Percentiles rank a stretch among this genome's conserved stretches.
Evolutionary conservation across 2,797 vertebrate species (phyloP).

Genomic region (Etheostoma nigrum): DNA sequence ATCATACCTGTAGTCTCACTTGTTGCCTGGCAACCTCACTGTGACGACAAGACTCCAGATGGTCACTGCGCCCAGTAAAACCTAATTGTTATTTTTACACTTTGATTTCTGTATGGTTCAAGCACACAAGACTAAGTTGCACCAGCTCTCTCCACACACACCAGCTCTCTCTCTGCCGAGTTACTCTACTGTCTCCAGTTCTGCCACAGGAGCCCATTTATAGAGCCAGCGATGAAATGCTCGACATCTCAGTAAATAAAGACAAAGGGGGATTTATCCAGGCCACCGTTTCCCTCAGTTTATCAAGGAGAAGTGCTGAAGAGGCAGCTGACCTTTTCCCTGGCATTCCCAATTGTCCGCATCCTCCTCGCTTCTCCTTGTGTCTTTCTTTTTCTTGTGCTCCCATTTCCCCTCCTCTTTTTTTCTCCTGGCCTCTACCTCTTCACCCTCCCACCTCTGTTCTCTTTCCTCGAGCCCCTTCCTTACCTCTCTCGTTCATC

Average conservation of each 20-base stretch:
- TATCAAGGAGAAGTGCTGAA: constrained; percentile 60
- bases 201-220: constrained; percentile 53
- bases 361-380: constrained; percentile 6
- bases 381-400: constrained; percentile 21
- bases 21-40: neutral
- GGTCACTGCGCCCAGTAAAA: neutral
- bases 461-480: neutral
- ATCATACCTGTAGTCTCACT: too few species aligned
- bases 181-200: constrained; percentile 7
- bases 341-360: constrained; percentile 39
- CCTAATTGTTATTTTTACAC: too few species aligned
- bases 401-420: constrained; percentile 8
- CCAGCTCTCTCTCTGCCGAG: neutral
- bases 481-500: constrained; percentile 4
- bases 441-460: constrained; percentile 3
- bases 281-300: constrained; percentile 56
- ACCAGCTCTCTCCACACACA: neutral
- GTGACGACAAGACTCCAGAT: neutral
- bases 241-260: constrained; percentile 63
- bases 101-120: neutral
- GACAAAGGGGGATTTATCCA: constrained; percentile 64
- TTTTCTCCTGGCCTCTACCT: constrained; percentile 15
- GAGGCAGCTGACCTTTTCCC: constrained; percentile 76
- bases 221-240: constrained; percentile 43
- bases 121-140: neutral